These are phyloP conservation scores for Orbicella faveolata DNA, from an alignment of 64 coral and sea anemone genomes.

Conservation along the genomic window DNA sequence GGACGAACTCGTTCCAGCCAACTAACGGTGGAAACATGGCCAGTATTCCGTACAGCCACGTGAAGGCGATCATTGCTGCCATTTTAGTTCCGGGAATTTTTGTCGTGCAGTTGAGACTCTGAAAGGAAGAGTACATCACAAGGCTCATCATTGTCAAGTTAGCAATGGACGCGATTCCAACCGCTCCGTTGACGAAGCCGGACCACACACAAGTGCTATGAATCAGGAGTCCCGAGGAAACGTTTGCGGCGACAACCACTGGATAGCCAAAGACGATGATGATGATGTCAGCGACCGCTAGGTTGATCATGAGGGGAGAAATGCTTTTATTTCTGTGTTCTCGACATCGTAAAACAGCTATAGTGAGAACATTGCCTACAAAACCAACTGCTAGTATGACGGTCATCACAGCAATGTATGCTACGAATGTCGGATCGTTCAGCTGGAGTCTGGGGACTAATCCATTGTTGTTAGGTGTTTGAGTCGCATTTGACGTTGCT, in stretches of 20 bases:
- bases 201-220: no score
- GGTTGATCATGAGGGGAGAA: constrained; percentile 59
- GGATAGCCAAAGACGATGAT: constrained; percentile 14
- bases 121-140: no score
- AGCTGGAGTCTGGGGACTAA: background rate
- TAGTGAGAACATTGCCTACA: constrained; percentile 44
- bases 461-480: no score
- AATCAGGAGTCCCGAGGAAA: background rate
- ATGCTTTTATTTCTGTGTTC: constrained; percentile 60
- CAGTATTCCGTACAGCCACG: constrained; percentile 52
- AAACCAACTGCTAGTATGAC: constrained; percentile 47
- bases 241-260: constrained; percentile 48
- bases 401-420: constrained; percentile 49
- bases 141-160: no score
- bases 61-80: background rate
- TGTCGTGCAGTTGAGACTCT: no score
- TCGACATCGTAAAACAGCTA: constrained; percentile 33
- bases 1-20: constrained; percentile 65
- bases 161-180: no score
- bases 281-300: constrained; percentile 47
- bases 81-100: background rate
- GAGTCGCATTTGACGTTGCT: no score
- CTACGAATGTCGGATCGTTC: background rate
- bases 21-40: constrained; percentile 56
- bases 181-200: no score